Base-by-base conservation (phyloP, 2,888 invertebrate species). In the Neocrepidodera transversa region DNA sequence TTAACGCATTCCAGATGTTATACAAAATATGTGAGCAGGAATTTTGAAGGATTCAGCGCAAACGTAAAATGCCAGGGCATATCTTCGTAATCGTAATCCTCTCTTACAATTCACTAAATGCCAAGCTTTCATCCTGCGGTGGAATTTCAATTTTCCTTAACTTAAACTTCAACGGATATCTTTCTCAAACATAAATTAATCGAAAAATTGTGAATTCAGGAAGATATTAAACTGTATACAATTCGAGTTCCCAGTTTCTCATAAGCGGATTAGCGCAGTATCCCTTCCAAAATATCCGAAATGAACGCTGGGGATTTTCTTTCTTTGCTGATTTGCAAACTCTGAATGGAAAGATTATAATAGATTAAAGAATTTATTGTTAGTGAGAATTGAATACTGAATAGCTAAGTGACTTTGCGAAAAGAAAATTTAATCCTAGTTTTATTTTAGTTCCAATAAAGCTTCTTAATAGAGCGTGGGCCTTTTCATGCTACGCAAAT, bases 191-290 rank as follows among this genome's bases (percentile, higher is more conserved):
- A 52, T 42, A 52, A 52, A 52, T 52, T 40, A 42, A 52, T 52
- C 13, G 42, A 52, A 52, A 52, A 42, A 52, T 52, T 52, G 52
- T 52, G 52, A 52, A 52, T 52, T 42, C 28, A 20, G 14, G 42
- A 30, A 28, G 30, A 40, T 42, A 49, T 49, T 49, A 49, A 49
- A 35, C 49, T 42, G 42, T 42, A 40, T 18, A 52, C 51, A 52
- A 52, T 52, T 42, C 28, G 28, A 52, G 52, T 42, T 42, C 30
- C 11, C 26, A 23, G 50, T 50, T 50, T 38, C 38, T 20, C 23
- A 50, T 50, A 52, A 52, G 52, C 52, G 52, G 52, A 52, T 52
- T 42, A 49, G 18, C 20, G 8, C 20, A 20, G 43, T 43, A 49
- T 49, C 32, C 35, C n/a, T 35, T 17, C 14, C 35, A 32, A 30